These are phyloP conservation scores for Riptortus pedestris DNA, from an alignment of 1,140 invertebrate genomes.

Conservation along the genomic window DNA sequence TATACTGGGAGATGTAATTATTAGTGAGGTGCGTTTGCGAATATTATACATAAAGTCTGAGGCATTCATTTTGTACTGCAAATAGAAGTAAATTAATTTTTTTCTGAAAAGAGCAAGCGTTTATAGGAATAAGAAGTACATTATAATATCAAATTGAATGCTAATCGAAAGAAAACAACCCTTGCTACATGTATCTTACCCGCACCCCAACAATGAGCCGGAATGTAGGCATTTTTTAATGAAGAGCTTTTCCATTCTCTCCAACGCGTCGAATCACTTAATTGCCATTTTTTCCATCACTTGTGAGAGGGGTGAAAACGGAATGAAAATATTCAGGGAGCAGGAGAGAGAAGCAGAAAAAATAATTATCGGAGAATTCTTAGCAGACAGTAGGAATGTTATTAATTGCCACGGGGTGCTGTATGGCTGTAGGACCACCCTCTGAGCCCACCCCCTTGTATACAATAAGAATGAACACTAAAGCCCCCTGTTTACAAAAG, in stretches of 20 bases:
- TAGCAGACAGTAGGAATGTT: not conserved
- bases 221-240: not conserved
- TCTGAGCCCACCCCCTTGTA: slow-evolving; percentile 5
- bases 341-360: slow-evolving; percentile 2
- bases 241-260: not conserved
- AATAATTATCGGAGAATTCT: slow-evolving; percentile 13
- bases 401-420: slow-evolving; percentile 2
- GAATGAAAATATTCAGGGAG: slow-evolving; percentile 1
- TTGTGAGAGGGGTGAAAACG: not conserved
- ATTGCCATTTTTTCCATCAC: slow-evolving; percentile 1
- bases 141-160: not conserved
- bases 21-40: too few relatives aligned
- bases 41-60: too few relatives aligned
- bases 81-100: too few relatives aligned
- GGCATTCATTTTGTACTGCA: too few relatives aligned
- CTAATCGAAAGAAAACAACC: slow-evolving; percentile 13
- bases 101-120: too few relatives aligned
- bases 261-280: slow-evolving; percentile 10
- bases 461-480: slow-evolving; percentile 13
- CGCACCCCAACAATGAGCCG: not conserved
- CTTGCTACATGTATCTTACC: not conserved
- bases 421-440: slow-evolving; percentile 1
- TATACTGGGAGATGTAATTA: too few relatives aligned
- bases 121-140: too few relatives aligned
- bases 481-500: slow-evolving; percentile 4